Percentiles rank a stretch among this genome's conserved stretches.
phyloP scores from a whole-genome alignment of 1,140 invertebrate genomes.

The Limonius californicus region DNA sequence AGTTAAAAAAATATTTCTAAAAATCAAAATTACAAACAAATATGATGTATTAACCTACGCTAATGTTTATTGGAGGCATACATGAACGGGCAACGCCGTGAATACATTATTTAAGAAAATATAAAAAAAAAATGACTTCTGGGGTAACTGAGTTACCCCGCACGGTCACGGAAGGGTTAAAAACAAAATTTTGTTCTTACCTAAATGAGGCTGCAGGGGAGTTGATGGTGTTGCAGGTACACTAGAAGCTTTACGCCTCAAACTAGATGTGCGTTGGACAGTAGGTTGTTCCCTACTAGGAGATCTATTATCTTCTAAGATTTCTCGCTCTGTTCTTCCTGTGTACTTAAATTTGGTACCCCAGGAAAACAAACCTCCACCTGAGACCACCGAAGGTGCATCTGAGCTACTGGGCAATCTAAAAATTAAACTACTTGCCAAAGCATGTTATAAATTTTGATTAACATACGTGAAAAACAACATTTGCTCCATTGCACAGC shows the following conservation, averaged over 20 bases:
- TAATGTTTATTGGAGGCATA: no score
- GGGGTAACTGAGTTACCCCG: no score
- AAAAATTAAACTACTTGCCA: slow-evolving; percentile 32
- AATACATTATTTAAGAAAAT: no score
- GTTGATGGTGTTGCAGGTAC: slow-evolving; percentile 83
- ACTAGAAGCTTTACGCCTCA: slow-evolving; percentile 74
- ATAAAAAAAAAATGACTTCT: no score
- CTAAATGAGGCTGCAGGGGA: slow-evolving; percentile 61
- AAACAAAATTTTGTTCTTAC: no score
- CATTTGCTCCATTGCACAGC: slow-evolving; percentile 95
- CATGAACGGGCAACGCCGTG: no score
- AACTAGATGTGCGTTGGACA: slow-evolving; percentile 57
- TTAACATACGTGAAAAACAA: slow-evolving; percentile 92
- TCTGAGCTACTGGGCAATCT: slow-evolving; percentile 84
- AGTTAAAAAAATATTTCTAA: no score
- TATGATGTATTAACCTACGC: no score
- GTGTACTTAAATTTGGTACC: slow-evolving; percentile 91
- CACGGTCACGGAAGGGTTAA: no score
- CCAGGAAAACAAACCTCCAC: slow-evolving; percentile 91
- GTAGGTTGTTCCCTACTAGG: slow-evolving; percentile 56
- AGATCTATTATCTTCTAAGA: slow-evolving; percentile 66
- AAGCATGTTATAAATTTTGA: neutral
- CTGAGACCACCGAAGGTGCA: slow-evolving; percentile 80
- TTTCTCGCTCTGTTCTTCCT: slow-evolving; percentile 83
- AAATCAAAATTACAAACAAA: no score